Conservation (phyloP, 2,888 invertebrate species). For the Pycnomerus fuliginosus region DNA sequence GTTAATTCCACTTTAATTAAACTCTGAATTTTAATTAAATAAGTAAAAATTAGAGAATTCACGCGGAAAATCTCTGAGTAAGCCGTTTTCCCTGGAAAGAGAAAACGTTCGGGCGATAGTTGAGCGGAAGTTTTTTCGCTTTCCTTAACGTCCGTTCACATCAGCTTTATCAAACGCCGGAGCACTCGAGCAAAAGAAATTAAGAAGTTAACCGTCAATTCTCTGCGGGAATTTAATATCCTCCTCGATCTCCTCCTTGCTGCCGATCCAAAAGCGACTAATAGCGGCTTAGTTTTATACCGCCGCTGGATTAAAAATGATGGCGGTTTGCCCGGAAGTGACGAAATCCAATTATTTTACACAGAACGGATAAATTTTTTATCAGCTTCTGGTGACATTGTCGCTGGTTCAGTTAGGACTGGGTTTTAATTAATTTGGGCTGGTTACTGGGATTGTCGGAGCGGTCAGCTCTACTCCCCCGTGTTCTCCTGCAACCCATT, state of each 20-base stretch:
- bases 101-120: background rate
- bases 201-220: slow-evolving; percentile 36
- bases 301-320: slow-evolving; percentile 15
- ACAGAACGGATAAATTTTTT: too few species aligned
- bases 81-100: too few species aligned
- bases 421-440: too few species aligned
- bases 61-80: slow-evolving; percentile 20
- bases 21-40: slow-evolving; percentile 28
- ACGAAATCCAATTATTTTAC: too few species aligned
- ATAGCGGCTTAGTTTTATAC: slow-evolving; percentile 21
- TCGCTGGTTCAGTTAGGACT: too few species aligned
- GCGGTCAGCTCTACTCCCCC: too few species aligned
- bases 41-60: slow-evolving; percentile 27
- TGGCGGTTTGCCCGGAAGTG: too few species aligned
- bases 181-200: slow-evolving; percentile 34
- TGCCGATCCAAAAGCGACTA: slow-evolving; percentile 15
- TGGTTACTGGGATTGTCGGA: too few species aligned
- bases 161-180: slow-evolving; percentile 29
- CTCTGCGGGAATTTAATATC: slow-evolving; percentile 34
- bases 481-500: too few species aligned
- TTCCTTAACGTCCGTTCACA: slow-evolving; percentile 9
- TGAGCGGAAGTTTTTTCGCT: slow-evolving; percentile 8
- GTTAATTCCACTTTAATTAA: slow-evolving; percentile 24
- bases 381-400: too few species aligned
- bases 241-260: slow-evolving; percentile 9